A percentile compares a stretch with the other conserved stretches of the same genome.
These are phyloP conservation scores for Melieria crassipennis DNA, from an alignment of 2,888 invertebrate species.

Conservation along the genomic window DNA sequence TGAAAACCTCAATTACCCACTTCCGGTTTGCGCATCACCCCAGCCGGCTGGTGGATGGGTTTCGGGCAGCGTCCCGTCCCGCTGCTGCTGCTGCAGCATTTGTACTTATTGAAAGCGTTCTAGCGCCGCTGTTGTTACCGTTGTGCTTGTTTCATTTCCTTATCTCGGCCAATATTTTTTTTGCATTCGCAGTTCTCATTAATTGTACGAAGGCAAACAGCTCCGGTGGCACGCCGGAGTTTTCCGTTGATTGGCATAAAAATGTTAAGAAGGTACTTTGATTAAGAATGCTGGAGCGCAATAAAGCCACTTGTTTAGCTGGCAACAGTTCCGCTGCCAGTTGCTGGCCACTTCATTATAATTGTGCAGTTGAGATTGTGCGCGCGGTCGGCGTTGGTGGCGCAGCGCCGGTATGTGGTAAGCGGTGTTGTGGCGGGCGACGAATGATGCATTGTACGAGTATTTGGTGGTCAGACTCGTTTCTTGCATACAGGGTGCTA, in stretches of 20 bases:
- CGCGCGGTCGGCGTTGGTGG: neutral
- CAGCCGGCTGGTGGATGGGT: neutral
- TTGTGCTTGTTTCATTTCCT: neutral
- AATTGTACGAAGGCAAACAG: constrained; percentile 11
- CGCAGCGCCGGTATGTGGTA: no score
- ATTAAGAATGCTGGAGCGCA: constrained; percentile 22
- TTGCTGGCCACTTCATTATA: constrained; percentile 20
- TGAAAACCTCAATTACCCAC: neutral
- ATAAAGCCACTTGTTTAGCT: constrained; percentile 7
- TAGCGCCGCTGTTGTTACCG: no score
- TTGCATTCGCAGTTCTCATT: constrained; percentile 21
- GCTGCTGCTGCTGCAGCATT: no score
- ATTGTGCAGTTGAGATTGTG: constrained; percentile 19
- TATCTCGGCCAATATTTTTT: neutral
- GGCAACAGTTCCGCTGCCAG: neutral
- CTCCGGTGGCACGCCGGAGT: neutral
- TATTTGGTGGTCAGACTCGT: no score
- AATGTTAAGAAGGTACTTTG: constrained; percentile 23
- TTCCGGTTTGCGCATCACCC: neutral
- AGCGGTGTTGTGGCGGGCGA: no score
- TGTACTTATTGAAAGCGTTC: no score
- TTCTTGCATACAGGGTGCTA: no score
- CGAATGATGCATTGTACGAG: no score
- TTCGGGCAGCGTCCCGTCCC: neutral
- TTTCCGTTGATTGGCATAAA: constrained; percentile 17